phyloP scores from a whole-genome alignment of 2,888 invertebrate genomes.

The Julus scanicus region DNA sequence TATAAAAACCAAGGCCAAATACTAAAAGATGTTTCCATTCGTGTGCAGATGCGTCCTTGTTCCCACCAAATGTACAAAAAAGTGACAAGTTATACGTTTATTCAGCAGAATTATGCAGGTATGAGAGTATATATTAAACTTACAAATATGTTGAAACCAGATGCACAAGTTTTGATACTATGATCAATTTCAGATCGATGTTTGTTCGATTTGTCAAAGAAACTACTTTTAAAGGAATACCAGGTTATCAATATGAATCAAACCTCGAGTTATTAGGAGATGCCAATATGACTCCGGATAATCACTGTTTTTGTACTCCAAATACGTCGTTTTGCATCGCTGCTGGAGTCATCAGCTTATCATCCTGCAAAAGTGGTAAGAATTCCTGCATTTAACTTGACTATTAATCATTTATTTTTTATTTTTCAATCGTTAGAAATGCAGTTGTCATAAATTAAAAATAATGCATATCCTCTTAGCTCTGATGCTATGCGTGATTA shows the following conservation, averaged over 20 bases:
- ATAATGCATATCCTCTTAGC: too few relatives aligned
- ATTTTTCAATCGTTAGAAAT: too few relatives aligned
- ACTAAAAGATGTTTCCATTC: neutral
- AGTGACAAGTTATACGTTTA: conserved; percentile 41
- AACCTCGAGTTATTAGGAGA: conserved; percentile 48
- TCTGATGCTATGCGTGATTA: too few relatives aligned
- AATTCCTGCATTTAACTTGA: neutral
- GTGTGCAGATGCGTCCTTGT: conserved; percentile 50
- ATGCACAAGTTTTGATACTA: neutral
- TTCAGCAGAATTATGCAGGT: conserved; percentile 54
- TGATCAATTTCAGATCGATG: conserved; percentile 51
- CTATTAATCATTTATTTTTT: neutral
- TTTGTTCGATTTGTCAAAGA: conserved; percentile 41
- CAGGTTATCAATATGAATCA: conserved; percentile 43
- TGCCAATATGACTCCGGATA: conserved; percentile 54
- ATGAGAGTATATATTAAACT: neutral
- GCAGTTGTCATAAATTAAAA: too few relatives aligned
- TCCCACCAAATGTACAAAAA: conserved; percentile 51
- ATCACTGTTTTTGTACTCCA: conserved; percentile 52
- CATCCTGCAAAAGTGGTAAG: conserved; percentile 51
- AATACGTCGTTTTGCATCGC: conserved; percentile 47
- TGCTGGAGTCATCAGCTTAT: conserved; percentile 50
- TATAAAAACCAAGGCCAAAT: neutral
- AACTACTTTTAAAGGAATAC: conserved; percentile 46
- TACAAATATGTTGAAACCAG: neutral